Base-by-base conservation (phyloP, 2,113 vertebrate genomes). In the Coptodon rendalli region DNA sequence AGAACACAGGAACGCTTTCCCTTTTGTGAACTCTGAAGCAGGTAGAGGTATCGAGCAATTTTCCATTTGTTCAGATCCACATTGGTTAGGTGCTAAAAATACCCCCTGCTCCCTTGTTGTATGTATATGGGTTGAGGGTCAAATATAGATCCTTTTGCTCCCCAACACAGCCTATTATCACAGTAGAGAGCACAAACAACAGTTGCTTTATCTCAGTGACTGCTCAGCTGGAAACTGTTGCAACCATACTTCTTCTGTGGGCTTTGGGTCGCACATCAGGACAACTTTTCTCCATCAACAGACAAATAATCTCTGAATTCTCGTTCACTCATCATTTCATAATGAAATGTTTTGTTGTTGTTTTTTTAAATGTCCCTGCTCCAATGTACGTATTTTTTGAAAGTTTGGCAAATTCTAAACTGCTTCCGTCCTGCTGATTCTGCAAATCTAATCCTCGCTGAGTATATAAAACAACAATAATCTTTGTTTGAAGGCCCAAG, bases 141-240 rank as follows among this genome's bases (percentile, higher is more conserved):
- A 95, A 95, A 90, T 89, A 88, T 78, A 45, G 85, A 59, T 90
- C 57, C 48, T 89, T 92, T 88, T 85, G 92, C 88, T 86, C 82
- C 87, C 85, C 86, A 91, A 86, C 85, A 79, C 68, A 78, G 85
- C 85, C 87, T 71, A 84, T 96, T 95, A 93, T 91, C 86, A 87
- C 92, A 90, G 89, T 38, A 87, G 81, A 89, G 84, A 92, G 88
- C 91, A 93, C 90, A 94, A 93, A 92, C 94, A 90, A 76, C 56
- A 81, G 53, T 84, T 59, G 36, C 34, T 84, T 86, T 87, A 91
- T 92, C 82, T 85, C 50, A 11, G 8, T 78, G 68, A 59, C 81
- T 38, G 84, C 87, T 93, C 86, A 79, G 84, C 89, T 92, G 87
- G 87, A 94, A 94, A 84, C 83, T 87, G 80, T 88, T 11, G 10